A percentile compares a stretch with the other conserved stretches of the same genome.
Conservation (phyloP, 1,140 invertebrate species). For the Lepidurus couesii region DNA sequence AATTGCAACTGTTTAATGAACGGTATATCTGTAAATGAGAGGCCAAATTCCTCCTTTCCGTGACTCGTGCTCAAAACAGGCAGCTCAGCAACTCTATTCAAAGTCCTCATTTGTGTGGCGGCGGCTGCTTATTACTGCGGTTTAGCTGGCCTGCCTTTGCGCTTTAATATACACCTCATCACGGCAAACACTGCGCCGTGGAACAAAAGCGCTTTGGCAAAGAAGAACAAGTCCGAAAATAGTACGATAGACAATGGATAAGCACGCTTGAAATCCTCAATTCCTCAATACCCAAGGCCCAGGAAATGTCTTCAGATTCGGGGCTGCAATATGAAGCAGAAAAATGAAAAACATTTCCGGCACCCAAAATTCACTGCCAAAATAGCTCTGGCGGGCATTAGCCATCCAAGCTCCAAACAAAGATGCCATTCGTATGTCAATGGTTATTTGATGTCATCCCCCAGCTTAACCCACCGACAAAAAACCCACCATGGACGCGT, state of each 20-base stretch:
- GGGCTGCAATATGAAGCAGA: too few species aligned
- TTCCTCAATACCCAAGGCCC: too few species aligned
- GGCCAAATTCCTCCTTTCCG: background rate
- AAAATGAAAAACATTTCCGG: too few species aligned
- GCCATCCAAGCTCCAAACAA: background rate
- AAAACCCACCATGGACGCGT: background rate
- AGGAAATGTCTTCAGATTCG: too few species aligned
- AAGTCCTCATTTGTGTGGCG: background rate
- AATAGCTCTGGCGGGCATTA: background rate
- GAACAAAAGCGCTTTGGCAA: too few species aligned
- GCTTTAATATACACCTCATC: background rate
- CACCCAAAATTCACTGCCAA: background rate
- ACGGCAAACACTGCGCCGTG: background rate
- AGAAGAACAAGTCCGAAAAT: too few species aligned
- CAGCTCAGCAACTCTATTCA: background rate
- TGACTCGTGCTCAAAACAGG: background rate
- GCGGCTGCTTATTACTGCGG: background rate
- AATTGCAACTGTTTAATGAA: background rate
- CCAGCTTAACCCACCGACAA: background rate
- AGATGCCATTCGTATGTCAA: background rate
- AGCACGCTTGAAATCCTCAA: too few species aligned
- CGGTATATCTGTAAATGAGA: background rate
- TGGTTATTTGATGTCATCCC: background rate
- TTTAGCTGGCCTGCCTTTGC: background rate
- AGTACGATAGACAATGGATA: too few species aligned